Evolutionary conservation across 1,140 invertebrate genomes (phyloP).

Genomic region (Sitophilus oryzae): DNA sequence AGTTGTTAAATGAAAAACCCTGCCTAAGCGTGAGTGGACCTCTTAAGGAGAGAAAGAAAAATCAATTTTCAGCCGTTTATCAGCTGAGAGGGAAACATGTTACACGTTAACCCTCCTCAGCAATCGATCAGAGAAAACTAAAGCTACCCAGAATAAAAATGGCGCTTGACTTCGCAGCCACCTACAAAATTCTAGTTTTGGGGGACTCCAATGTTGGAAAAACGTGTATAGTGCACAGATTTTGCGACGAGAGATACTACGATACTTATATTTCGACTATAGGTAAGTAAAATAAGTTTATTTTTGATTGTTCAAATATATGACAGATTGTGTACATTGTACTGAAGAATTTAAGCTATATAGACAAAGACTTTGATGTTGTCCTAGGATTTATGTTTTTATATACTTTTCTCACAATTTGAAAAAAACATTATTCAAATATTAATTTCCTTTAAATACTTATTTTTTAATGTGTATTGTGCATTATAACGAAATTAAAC

Average conservation of each 20-base stretch:
- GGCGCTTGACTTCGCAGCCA: constrained; percentile 76
- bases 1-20: neutral
- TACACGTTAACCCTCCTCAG: neutral
- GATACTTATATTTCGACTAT: constrained; percentile 89
- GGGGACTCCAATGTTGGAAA: constrained; percentile 90
- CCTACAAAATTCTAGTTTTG: constrained; percentile 79
- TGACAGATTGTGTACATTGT: too few species aligned
- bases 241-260: constrained; percentile 84
- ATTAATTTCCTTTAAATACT: too few species aligned
- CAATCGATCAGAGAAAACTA: neutral
- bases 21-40: neutral
- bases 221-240: constrained; percentile 86
- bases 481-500: too few species aligned
- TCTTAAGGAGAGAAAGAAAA: neutral
- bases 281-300: constrained; percentile 55
- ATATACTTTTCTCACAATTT: too few species aligned
- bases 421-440: too few species aligned
- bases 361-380: too few species aligned
- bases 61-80: neutral
- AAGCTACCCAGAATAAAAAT: constrained; percentile 44
- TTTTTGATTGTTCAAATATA: too few species aligned
- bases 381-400: too few species aligned
- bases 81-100: constrained; percentile 2
- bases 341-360: too few species aligned
- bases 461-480: too few species aligned